Percentiles rank a stretch among this genome's conserved stretches.
These are phyloP conservation scores for Mesoligia furuncula DNA, from an alignment of 2,888 invertebrate species.

Conservation along the genomic window DNA sequence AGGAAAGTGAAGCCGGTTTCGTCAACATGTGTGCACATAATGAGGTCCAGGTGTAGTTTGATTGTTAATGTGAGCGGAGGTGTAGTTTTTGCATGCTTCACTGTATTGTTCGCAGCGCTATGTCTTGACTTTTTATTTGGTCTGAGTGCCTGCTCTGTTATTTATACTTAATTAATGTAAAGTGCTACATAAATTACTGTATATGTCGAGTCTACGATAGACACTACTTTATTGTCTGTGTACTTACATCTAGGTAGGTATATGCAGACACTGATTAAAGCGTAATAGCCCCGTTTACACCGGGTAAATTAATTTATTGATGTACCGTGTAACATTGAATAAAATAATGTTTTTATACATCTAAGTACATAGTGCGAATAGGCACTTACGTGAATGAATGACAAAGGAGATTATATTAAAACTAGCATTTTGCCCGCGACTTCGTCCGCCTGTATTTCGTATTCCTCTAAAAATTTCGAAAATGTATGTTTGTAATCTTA, in stretches of 20 bases:
- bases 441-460: no score
- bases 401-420: conserved; percentile 59
- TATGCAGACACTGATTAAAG: conserved; percentile 12
- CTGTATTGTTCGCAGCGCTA: no score
- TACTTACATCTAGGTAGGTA: not conserved
- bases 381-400: conserved; percentile 53
- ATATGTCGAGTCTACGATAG: conserved; percentile 9
- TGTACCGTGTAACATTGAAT: conserved; percentile 12
- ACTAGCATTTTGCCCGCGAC: no score
- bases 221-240: conserved; percentile 28
- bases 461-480: no score
- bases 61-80: no score
- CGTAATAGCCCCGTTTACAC: conserved; percentile 2
- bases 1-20: no score
- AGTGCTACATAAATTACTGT: conserved; percentile 18
- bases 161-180: not conserved
- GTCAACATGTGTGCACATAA: no score
- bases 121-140: no score
- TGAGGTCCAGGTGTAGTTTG: no score
- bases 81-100: no score
- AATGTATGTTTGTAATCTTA: no score
- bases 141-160: not conserved
- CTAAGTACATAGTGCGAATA: conserved; percentile 30
- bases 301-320: conserved; percentile 38
- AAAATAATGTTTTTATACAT: conserved; percentile 34